Percentiles rank a stretch among this genome's conserved stretches.
phyloP scores from a whole-genome alignment of 1,140 invertebrate genomes.

The Tetramorium simillimum region DNA sequence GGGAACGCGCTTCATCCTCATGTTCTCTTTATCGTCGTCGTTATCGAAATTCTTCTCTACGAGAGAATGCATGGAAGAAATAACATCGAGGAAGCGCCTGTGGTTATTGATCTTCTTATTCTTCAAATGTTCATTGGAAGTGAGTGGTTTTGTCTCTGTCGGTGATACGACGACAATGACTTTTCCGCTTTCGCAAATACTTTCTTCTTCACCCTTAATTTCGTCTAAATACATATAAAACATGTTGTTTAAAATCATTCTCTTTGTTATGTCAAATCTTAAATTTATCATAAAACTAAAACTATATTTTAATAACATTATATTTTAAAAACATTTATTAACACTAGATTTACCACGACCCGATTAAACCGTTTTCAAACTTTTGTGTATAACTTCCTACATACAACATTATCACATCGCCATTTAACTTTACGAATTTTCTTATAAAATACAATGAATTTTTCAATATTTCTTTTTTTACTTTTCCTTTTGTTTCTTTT shows the following conservation, averaged over 20 bases:
- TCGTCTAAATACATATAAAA: not conserved
- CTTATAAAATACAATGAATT: too few species aligned
- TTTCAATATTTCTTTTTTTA: too few species aligned
- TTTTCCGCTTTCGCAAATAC: not conserved
- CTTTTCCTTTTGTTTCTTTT: too few species aligned
- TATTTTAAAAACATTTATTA: not conserved
- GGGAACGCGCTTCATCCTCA: slow-evolving; percentile 68
- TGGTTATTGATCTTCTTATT: slow-evolving; percentile 18
- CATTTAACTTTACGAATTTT: too few species aligned
- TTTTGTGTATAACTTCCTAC: too few species aligned
- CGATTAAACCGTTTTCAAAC: too few species aligned
- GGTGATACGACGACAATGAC: slow-evolving; percentile 17
- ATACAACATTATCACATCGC: too few species aligned
- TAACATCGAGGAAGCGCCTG: not conserved
- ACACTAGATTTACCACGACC: too few species aligned
- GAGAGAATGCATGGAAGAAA: not conserved
- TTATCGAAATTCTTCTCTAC: slow-evolving; percentile 21
- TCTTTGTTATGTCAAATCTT: not conserved
- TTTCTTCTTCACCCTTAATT: not conserved
- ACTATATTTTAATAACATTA: not conserved
- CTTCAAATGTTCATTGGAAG: not conserved
- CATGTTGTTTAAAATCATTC: not conserved
- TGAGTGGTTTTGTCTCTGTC: not conserved
- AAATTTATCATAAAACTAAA: not conserved
- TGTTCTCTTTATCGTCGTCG: slow-evolving; percentile 55